phyloP scores from a whole-genome alignment of 1,140 invertebrate species.

The Acromyrmex echinatior region DNA sequence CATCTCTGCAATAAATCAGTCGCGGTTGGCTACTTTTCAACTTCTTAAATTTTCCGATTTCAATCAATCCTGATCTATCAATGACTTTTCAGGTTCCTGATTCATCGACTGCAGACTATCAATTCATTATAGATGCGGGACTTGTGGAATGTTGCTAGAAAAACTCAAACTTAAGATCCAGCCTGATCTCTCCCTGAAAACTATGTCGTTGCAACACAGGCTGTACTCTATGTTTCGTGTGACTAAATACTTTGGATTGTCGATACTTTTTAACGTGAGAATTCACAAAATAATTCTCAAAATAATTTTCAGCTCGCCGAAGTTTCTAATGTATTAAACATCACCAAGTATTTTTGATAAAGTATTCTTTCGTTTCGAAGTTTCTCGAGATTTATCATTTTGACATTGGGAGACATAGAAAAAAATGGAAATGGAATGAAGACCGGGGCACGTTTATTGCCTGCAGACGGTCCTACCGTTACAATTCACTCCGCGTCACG shows the following conservation, averaged over 20 bases:
- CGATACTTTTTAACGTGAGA: neutral
- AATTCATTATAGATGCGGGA: no score
- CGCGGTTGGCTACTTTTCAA: no score
- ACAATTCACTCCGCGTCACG: conserved; percentile 57
- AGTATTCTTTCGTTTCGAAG: neutral
- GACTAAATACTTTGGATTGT: neutral
- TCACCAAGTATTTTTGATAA: neutral
- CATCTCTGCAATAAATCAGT: no score
- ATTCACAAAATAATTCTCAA: neutral
- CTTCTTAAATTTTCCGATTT: no score
- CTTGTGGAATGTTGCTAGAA: no score
- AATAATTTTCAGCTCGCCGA: neutral
- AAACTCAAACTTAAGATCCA: neutral
- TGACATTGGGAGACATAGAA: neutral
- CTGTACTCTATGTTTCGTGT: neutral
- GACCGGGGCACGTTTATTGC: neutral
- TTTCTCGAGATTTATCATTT: neutral
- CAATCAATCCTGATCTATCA: no score
- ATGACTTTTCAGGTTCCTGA: no score
- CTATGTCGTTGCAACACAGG: neutral
- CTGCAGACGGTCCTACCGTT: conserved; percentile 36
- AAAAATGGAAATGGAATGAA: no score
- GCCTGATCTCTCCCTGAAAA: neutral
- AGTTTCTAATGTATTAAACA: neutral
- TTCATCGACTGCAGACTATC: no score